These are phyloP conservation scores for Cirrhinus molitorella DNA, from an alignment of 2,797 vertebrate genomes.

Conservation along the genomic window DNA sequence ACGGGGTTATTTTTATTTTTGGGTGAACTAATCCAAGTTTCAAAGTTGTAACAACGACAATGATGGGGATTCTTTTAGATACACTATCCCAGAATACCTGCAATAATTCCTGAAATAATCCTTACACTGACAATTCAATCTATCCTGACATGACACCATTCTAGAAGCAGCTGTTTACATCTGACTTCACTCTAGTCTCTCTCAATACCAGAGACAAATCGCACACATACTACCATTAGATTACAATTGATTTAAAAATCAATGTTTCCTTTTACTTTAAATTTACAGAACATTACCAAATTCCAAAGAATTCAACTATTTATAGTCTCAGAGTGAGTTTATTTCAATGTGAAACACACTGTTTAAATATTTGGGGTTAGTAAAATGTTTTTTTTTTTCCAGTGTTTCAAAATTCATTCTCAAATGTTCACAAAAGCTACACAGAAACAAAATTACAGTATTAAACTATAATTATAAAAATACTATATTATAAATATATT, in stretches of 20 bases:
- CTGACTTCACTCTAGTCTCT: conserved; percentile 30
- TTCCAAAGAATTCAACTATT: conserved; percentile 13
- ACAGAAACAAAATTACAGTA: no score
- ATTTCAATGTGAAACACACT: not conserved
- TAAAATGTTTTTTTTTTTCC: no score
- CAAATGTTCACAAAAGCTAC: not conserved
- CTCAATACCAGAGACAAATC: conserved; percentile 24
- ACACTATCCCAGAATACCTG: not conserved
- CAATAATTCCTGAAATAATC: conserved; percentile 23
- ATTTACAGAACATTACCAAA: not conserved
- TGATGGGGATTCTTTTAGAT: not conserved
- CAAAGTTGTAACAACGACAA: not conserved
- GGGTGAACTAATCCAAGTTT: no score
- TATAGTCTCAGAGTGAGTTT: not conserved
- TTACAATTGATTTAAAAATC: conserved; percentile 31
- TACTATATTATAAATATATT: no score
- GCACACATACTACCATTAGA: conserved; percentile 31
- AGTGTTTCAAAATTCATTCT: not conserved
- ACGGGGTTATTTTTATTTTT: no score
- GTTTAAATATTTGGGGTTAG: not conserved
- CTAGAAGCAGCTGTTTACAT: conserved; percentile 40
- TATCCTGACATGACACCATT: conserved; percentile 26
- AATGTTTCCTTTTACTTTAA: conserved; percentile 14
- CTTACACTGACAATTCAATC: conserved; percentile 14
- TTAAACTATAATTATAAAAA: no score